Evolutionary conservation across 2,888 invertebrate genomes (phyloP).

Genomic region (Agrochola lota): DNA sequence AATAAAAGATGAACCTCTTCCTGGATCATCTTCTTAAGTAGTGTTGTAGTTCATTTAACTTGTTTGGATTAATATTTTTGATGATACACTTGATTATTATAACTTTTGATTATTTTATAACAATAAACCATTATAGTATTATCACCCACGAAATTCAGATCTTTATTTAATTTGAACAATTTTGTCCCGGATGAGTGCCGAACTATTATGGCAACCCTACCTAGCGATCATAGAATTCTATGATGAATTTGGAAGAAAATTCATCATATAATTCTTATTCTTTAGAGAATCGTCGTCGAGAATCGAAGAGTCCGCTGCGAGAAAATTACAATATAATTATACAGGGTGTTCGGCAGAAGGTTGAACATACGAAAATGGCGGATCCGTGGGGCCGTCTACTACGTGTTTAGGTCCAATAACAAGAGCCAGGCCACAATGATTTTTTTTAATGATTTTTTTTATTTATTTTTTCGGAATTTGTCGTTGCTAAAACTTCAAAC

Average conservation of each 20-base stretch:
- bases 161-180: background rate
- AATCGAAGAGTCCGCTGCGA: too few species aligned
- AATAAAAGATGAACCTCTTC: background rate
- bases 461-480: too few species aligned
- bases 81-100: background rate
- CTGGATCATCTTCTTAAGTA: background rate
- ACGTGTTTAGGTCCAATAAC: too few species aligned
- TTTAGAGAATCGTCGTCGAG: background rate
- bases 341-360: too few species aligned
- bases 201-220: background rate
- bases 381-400: too few species aligned
- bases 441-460: too few species aligned
- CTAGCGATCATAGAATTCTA: background rate
- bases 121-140: background rate
- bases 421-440: too few species aligned
- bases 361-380: too few species aligned
- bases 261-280: background rate
- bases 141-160: background rate
- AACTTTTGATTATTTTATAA: background rate
- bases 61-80: background rate
- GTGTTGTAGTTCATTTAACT: too few species aligned
- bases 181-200: background rate
- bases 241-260: too few species aligned
- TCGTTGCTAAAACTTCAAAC: too few species aligned
- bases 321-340: background rate